phyloP scores from a whole-genome alignment of 2,888 invertebrate genomes.

The Cistogaster globosa region DNA sequence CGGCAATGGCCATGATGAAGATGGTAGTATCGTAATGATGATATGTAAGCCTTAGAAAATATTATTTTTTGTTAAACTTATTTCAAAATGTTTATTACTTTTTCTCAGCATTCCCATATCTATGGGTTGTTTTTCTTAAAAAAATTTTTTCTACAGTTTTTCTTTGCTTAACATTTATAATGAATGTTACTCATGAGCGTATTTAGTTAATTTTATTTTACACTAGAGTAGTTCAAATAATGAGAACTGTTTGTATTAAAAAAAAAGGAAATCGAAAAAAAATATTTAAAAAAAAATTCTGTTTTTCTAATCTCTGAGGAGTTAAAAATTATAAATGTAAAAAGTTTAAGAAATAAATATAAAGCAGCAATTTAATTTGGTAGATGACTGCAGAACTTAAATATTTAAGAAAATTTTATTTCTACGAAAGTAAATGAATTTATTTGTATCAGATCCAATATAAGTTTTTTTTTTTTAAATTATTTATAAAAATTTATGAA shows the following conservation, averaged over 20 bases:
- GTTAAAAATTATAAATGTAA: conserved; percentile 49
- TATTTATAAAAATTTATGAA: too few species aligned
- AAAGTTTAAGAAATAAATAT: conserved; percentile 53
- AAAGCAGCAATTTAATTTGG: neutral
- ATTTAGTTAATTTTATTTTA: conserved; percentile 74
- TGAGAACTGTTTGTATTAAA: neutral
- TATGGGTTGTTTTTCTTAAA: conserved; percentile 20
- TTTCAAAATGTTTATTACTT: conserved; percentile 33
- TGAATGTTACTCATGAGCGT: conserved; percentile 73
- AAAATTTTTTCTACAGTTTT: conserved; percentile 18
- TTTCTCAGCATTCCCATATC: conserved; percentile 14
- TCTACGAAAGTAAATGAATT: too few species aligned
- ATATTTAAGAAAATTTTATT: too few species aligned
- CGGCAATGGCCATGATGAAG: neutral
- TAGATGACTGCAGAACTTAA: conserved; percentile 5
- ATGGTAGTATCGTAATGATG: neutral
- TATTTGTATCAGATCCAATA: too few species aligned
- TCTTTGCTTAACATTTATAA: conserved; percentile 70
- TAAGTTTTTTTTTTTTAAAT: too few species aligned
- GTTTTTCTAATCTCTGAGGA: conserved; percentile 54
- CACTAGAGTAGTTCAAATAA: conserved; percentile 68
- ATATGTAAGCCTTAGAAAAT: conserved; percentile 44
- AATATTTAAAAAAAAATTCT: conserved; percentile 51
- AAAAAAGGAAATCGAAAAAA: conserved; percentile 45
- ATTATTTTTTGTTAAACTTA: conserved; percentile 53